Evolutionary conservation across 1,140 invertebrate species (phyloP).

Genomic region (Parapsyche elsis): DNA sequence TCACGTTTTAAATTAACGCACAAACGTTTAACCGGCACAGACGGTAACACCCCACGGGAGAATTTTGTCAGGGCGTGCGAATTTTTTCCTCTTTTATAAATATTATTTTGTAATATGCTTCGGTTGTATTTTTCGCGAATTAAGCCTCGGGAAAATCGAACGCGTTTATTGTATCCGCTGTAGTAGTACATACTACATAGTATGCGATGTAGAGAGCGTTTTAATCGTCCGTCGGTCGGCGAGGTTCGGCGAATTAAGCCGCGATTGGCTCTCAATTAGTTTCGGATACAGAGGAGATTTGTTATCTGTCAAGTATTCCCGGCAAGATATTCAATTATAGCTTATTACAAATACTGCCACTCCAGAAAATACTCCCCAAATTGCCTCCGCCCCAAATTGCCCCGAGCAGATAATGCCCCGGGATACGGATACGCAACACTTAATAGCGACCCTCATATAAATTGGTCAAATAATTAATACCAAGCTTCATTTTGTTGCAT

Average conservation of each 20-base stretch:
- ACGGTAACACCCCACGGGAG: neutral
- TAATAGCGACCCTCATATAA: slow-evolving; percentile 35
- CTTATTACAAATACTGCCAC: slow-evolving; percentile 45
- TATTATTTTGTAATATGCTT: neutral
- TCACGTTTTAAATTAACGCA: neutral
- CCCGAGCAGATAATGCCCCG: slow-evolving; percentile 36
- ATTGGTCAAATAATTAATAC: slow-evolving; percentile 38
- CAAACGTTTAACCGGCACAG: neutral
- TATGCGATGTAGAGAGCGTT: no score
- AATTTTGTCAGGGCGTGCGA: no score
- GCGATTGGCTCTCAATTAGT: slow-evolving; percentile 46
- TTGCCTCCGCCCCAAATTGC: slow-evolving; percentile 31
- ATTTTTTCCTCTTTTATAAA: no score
- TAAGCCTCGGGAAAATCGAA: no score
- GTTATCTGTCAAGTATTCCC: slow-evolving; percentile 40
- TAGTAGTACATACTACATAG: neutral
- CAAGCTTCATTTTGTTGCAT: slow-evolving; percentile 11
- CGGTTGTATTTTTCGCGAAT: neutral
- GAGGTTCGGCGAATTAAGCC: slow-evolving; percentile 30
- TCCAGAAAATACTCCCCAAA: slow-evolving; percentile 37
- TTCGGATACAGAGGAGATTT: slow-evolving; percentile 43
- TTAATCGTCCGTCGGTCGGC: neutral
- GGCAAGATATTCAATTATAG: slow-evolving; percentile 45
- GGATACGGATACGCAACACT: slow-evolving; percentile 7
- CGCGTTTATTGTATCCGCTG: neutral